A percentile compares a stretch with the other conserved stretches of the same genome.
Evolutionary conservation across 2,113 vertebrate species (phyloP).

Genomic region (Cephalopholis sonnerati): DNA sequence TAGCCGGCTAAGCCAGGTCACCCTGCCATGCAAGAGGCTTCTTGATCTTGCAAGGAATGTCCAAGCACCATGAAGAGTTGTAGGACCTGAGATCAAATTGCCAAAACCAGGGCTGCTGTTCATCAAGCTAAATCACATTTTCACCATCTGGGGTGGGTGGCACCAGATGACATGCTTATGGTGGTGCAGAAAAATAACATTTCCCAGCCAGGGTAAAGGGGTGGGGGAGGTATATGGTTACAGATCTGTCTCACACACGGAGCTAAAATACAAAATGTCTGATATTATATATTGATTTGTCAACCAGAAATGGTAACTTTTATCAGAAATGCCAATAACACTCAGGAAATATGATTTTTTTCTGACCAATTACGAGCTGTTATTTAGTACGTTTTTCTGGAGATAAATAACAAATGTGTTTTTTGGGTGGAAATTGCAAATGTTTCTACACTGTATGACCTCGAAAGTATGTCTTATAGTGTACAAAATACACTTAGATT

Average conservation of each 20-base stretch:
- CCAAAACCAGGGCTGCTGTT: conserved; percentile 31
- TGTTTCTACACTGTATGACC: not conserved
- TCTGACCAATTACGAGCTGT: conserved; percentile 1
- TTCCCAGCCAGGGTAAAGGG: conserved; percentile 70
- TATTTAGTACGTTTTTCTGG: not conserved
- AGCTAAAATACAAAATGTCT: conserved; percentile 4
- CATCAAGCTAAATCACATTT: conserved; percentile 49
- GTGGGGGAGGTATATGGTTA: conserved; percentile 40
- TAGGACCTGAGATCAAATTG: conserved; percentile 44
- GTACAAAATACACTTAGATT: too few relatives aligned
- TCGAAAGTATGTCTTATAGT: not conserved
- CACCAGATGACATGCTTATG: conserved; percentile 78
- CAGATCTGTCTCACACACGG: conserved; percentile 73
- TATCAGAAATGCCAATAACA: not conserved
- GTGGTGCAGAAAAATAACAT: conserved; percentile 69
- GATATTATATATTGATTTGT: not conserved
- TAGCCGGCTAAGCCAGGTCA: conserved; percentile 43
- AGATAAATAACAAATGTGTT: not conserved
- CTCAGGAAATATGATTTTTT: not conserved
- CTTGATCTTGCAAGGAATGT: conserved; percentile 53
- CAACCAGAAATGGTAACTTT: not conserved
- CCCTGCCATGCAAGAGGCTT: conserved; percentile 73
- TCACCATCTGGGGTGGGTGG: conserved; percentile 65
- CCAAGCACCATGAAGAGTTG: conserved; percentile 44
- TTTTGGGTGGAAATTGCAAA: not conserved